Percentiles rank a stretch among this genome's conserved stretches.
These are phyloP conservation scores for Caretta caretta DNA, from an alignment of 2,113 vertebrate genomes.

Conservation along the genomic window DNA sequence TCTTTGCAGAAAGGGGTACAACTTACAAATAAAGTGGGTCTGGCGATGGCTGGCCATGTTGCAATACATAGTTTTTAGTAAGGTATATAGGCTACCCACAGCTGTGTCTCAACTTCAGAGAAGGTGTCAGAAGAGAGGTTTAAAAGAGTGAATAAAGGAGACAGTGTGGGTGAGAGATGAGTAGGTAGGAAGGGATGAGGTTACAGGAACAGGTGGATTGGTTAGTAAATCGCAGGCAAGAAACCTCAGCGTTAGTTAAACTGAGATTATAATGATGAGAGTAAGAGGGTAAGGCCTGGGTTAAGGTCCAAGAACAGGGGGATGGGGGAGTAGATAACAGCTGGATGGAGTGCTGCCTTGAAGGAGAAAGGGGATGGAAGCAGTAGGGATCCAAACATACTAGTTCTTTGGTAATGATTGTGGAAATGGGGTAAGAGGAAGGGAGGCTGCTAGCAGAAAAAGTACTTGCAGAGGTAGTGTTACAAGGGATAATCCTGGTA, in stretches of 20 bases:
- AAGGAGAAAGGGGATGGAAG: not conserved
- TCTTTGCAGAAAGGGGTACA: not conserved
- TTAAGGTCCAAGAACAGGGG: not conserved
- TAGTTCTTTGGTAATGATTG: not conserved
- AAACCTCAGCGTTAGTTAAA: rapidly evolving
- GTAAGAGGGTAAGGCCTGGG: not conserved
- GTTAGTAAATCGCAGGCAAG: not conserved
- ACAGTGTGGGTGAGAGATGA: not conserved
- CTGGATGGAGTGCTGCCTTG: not conserved
- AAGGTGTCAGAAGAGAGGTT: not conserved
- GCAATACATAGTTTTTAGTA: not conserved
- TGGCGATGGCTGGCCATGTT: not conserved
- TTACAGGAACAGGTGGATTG: not conserved
- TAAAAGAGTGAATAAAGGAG: not conserved
- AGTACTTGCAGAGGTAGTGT: not conserved
- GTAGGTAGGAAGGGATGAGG: not conserved
- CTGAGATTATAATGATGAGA: not conserved
- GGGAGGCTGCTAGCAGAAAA: not conserved
- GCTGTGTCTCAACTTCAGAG: not conserved
- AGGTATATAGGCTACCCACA: not conserved
- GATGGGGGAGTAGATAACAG: not conserved
- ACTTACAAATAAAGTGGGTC: not conserved
- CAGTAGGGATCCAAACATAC: not conserved
- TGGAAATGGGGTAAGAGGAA: not conserved
- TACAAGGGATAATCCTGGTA: not conserved